Evolutionary conservation across 1,140 invertebrate species (phyloP).

Genomic region (Xylocopa sonorina): DNA sequence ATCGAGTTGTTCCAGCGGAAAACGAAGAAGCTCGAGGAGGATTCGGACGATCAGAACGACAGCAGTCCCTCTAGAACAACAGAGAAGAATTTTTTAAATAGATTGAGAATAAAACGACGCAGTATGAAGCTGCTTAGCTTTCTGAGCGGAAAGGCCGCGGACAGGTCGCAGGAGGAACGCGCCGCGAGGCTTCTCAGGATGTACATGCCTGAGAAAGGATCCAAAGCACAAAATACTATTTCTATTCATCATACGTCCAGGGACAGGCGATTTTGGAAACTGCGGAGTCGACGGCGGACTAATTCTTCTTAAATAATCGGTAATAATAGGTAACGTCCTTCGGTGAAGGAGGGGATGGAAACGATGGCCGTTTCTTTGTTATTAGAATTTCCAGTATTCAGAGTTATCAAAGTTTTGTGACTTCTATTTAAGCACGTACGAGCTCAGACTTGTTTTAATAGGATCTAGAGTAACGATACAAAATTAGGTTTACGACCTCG

Average conservation of each 20-base stretch:
- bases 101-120: conserved; percentile 70
- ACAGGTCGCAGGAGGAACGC: conserved; percentile 75
- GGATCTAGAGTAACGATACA: conserved; percentile 52
- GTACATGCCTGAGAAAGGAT: conserved; percentile 74
- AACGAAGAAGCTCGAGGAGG: conserved; percentile 64
- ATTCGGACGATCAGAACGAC: conserved; percentile 61
- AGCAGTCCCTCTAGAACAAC: conserved; percentile 45
- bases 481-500: conserved; percentile 59
- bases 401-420: conserved; percentile 63
- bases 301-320: conserved; percentile 68
- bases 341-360: not conserved
- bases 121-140: conserved; percentile 76
- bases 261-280: conserved; percentile 79
- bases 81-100: conserved; percentile 72
- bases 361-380: conserved; percentile 64
- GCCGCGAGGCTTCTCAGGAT: conserved; percentile 73
- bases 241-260: conserved; percentile 79
- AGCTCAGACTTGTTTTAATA: conserved; percentile 62
- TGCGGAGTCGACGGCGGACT: conserved; percentile 76
- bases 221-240: conserved; percentile 75
- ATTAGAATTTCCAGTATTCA: conserved; percentile 73
- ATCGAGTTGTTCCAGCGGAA: conserved; percentile 64
- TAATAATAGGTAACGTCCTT: too few species aligned
- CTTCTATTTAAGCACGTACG: conserved; percentile 61
- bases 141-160: conserved; percentile 70